phyloP scores from a whole-genome alignment of 2,888 invertebrate species.

The Embidobia sp. region DNA sequence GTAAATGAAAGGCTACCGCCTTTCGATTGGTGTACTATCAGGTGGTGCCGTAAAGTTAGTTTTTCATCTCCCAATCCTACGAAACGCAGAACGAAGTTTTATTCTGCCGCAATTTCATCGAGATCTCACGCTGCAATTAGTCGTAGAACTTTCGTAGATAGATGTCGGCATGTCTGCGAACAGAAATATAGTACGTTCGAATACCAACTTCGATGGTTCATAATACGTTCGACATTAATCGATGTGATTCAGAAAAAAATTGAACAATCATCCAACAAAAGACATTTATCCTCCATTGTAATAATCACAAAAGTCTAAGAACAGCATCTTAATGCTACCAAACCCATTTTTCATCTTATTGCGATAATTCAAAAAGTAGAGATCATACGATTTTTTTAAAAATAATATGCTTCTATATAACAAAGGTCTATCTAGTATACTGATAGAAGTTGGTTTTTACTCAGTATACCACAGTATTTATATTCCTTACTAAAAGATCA shows the following conservation, averaged over 20 bases:
- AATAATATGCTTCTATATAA: no score
- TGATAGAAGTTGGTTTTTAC: no score
- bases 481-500: no score
- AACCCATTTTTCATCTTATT: no score
- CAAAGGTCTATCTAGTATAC: no score
- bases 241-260: slow-evolving; percentile 14
- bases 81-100: slow-evolving; percentile 64
- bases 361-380: no score
- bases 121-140: slow-evolving; percentile 33
- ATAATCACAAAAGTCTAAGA: no score
- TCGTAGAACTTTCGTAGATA: slow-evolving; percentile 35
- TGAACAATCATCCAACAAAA: no score
- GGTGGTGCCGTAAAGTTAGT: slow-evolving; percentile 71
- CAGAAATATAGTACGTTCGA: slow-evolving; percentile 2
- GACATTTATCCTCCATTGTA: no score
- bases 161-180: slow-evolving; percentile 18
- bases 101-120: slow-evolving; percentile 56
- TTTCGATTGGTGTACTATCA: slow-evolving; percentile 69
- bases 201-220: slow-evolving; percentile 6
- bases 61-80: slow-evolving; percentile 71
- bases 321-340: no score
- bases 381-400: no score
- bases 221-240: slow-evolving; percentile 26
- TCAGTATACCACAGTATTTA: no score
- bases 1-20: slow-evolving; percentile 61